A percentile compares a stretch with the other conserved stretches of the same genome.
Conservation (phyloP, 2,797 vertebrate genomes). For the Sardinella longiceps region DNA sequence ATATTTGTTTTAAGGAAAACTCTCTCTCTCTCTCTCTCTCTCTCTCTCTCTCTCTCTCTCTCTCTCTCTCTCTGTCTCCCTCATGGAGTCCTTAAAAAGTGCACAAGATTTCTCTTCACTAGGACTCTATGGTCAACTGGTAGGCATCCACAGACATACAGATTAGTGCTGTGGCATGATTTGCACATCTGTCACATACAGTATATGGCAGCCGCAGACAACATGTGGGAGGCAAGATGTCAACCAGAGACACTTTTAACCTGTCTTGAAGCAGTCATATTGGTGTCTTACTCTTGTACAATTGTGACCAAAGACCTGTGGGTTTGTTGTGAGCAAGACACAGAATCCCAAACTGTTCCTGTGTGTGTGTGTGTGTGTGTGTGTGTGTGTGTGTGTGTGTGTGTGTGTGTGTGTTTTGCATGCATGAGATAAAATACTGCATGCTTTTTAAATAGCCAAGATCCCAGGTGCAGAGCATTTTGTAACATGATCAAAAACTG, state of each 20-base stretch:
- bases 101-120: slow-evolving; percentile 36
- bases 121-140: slow-evolving; percentile 55
- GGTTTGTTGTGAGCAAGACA: no score
- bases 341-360: neutral
- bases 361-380: neutral
- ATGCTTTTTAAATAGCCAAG: neutral
- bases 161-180: slow-evolving; percentile 37
- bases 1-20: no score
- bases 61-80: neutral
- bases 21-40: no score
- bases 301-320: no score
- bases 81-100: neutral
- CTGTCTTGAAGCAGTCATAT: neutral
- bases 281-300: no score
- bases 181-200: slow-evolving; percentile 40
- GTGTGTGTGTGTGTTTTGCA: no score
- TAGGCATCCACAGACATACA: slow-evolving; percentile 49
- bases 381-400: no score
- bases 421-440: neutral
- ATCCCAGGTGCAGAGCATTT: neutral
- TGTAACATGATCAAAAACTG: neutral
- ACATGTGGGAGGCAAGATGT: neutral
- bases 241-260: neutral
- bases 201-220: slow-evolving; percentile 25
- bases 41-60: neutral